phyloP scores from a whole-genome alignment of 2,797 vertebrate species.

The Odontamblyopus lacepedii region DNA sequence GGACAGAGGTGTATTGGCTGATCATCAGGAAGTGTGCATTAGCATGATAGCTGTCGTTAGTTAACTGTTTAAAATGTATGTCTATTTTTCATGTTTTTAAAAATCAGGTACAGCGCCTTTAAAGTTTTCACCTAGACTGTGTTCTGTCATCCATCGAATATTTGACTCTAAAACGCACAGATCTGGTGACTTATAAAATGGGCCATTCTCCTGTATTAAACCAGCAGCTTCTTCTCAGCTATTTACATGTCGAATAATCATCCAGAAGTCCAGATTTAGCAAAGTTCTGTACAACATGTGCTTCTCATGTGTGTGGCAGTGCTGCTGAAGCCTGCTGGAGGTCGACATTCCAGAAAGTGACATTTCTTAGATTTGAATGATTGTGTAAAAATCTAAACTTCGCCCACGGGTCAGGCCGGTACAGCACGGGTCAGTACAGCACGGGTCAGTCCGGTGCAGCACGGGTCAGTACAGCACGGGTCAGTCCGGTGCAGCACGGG shows the following conservation, averaged over 20 bases:
- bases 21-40: too few species aligned
- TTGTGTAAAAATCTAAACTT: neutral
- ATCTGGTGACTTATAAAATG: neutral
- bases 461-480: too few species aligned
- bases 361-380: neutral
- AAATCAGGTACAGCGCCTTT: too few species aligned
- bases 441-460: too few species aligned
- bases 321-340: neutral
- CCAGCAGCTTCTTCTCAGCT: neutral
- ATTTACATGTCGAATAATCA: neutral
- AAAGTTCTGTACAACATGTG: conserved; percentile 3
- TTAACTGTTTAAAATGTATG: too few species aligned
- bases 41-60: too few species aligned
- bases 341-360: neutral
- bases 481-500: too few species aligned
- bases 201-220: neutral
- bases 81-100: too few species aligned
- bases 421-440: neutral
- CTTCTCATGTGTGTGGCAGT: neutral
- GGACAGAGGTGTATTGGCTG: too few species aligned
- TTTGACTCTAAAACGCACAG: neutral
- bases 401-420: neutral
- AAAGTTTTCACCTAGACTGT: neutral
- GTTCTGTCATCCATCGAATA: neutral
- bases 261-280: neutral